Evolutionary conservation across 2,888 invertebrate genomes (phyloP).

Genomic region (Heliothis peltigera): DNA sequence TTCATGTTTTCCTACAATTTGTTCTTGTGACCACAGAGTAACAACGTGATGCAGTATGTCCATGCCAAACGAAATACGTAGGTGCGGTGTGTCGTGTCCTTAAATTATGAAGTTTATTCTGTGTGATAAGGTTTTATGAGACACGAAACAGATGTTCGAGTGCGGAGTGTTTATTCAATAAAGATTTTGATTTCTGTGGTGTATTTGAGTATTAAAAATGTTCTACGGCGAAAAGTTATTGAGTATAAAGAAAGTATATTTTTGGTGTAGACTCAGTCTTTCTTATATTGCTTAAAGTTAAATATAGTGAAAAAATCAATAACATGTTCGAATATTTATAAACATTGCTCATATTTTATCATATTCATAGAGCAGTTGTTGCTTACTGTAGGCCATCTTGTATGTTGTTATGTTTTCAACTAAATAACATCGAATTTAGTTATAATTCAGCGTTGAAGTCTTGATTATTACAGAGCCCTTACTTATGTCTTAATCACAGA

Average conservation of each 20-base stretch:
- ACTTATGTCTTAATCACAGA: conserved; percentile 17
- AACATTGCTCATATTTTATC: too few relatives aligned
- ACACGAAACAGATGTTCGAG: conserved; percentile 30
- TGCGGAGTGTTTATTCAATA: conserved; percentile 2
- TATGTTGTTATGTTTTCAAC: too few relatives aligned
- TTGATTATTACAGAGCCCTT: conserved; percentile 10
- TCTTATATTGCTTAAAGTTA: too few relatives aligned
- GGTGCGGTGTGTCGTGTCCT: conserved; percentile 45
- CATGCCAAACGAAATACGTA: conserved; percentile 42
- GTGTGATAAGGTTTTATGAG: conserved; percentile 38
- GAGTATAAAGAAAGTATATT: too few relatives aligned
- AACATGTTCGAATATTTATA: too few relatives aligned
- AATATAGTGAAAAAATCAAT: too few relatives aligned
- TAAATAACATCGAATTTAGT: too few relatives aligned
- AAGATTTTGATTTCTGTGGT: conserved; percentile 3
- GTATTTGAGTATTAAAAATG: not conserved
- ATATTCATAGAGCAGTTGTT: too few relatives aligned
- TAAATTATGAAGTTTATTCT: conserved; percentile 43
- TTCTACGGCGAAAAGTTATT: conserved; percentile 2
- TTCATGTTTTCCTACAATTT: conserved; percentile 37
- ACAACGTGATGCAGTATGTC: conserved; percentile 43
- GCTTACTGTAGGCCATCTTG: too few relatives aligned
- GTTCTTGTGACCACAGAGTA: conserved; percentile 32
- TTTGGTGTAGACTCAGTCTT: too few relatives aligned
- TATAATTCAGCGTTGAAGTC: conserved; percentile 14